Percentiles rank a stretch among this genome's conserved stretches.
Evolutionary conservation across 2,797 vertebrate genomes (phyloP).

Genomic region (Coranthus polyacanthus): DNA sequence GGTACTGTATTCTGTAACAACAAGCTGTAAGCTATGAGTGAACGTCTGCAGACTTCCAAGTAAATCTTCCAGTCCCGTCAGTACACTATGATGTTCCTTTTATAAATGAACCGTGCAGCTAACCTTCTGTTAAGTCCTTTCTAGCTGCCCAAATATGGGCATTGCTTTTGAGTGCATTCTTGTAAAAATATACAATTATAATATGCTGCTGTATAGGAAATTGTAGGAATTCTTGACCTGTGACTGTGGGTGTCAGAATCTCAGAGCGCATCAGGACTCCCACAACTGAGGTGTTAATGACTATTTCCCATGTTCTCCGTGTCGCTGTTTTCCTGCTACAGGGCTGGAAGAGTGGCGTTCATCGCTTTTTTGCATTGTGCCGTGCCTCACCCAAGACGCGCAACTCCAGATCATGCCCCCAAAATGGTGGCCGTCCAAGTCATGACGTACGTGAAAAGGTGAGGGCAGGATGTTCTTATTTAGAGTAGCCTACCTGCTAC

Average conservation of each 20-base stretch:
- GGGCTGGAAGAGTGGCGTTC: neutral
- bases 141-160: neutral
- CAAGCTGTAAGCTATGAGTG: neutral
- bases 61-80: no score
- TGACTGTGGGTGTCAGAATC: slow-evolving; percentile 27
- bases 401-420: slow-evolving; percentile 9
- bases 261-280: slow-evolving; percentile 10
- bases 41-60: neutral
- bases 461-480: slow-evolving; percentile 80
- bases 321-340: slow-evolving; percentile 27
- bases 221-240: slow-evolving; percentile 33
- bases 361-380: slow-evolving; percentile 1
- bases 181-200: neutral
- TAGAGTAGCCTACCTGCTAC: slow-evolving; percentile 53
- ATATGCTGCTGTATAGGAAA: neutral
- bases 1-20: neutral
- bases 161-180: slow-evolving; percentile 1
- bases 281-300: slow-evolving; percentile 1
- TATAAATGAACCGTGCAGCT: slow-evolving; percentile 2
- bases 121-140: neutral
- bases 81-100: neutral
- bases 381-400: neutral
- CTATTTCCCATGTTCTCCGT: slow-evolving; percentile 44
- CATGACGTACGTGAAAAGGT: slow-evolving; percentile 62
- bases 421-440: slow-evolving; percentile 32